Conservation (phyloP, 2,888 invertebrate genomes). For the Diadegma fenestrale region DNA sequence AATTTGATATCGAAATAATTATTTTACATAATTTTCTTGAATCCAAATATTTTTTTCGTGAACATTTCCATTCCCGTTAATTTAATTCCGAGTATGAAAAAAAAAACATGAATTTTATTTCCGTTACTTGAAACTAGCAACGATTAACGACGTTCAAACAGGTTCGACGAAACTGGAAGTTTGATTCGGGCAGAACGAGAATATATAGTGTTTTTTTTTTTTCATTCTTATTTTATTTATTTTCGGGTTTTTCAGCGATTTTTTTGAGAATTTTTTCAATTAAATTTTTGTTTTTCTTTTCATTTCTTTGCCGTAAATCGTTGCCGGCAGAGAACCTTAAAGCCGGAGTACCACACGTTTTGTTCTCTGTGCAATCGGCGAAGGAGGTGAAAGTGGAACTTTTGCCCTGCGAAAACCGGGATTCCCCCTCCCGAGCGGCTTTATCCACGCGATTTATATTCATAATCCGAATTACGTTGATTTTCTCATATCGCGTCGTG, state of each 20-base stretch:
- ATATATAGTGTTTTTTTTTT: neutral
- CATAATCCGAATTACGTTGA: slow-evolving; percentile 75
- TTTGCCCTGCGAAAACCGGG: slow-evolving; percentile 44
- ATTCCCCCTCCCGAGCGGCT: neutral
- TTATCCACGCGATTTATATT: slow-evolving; percentile 75
- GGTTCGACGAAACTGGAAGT: slow-evolving; percentile 16
- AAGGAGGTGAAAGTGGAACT: slow-evolving; percentile 55
- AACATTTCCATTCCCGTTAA: slow-evolving; percentile 12
- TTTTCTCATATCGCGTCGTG: slow-evolving; percentile 72
- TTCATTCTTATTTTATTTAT: neutral
- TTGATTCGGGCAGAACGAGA: neutral
- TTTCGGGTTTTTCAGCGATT: neutral
- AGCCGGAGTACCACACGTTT: slow-evolving; percentile 19
- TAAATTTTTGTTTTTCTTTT: neutral
- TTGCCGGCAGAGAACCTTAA: slow-evolving; percentile 12
- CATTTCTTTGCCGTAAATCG: neutral
- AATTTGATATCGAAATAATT: neutral
- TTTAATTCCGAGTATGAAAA: neutral
- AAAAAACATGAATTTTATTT: slow-evolving; percentile 18
- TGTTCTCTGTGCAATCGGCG: slow-evolving; percentile 8
- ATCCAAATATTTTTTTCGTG: neutral
- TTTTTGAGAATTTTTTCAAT: neutral
- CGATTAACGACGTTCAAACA: slow-evolving; percentile 9
- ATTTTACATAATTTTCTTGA: neutral
- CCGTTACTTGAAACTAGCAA: slow-evolving; percentile 7